phyloP scores from a whole-genome alignment of 2,113 vertebrate species.

The Rhineura floridana region DNA sequence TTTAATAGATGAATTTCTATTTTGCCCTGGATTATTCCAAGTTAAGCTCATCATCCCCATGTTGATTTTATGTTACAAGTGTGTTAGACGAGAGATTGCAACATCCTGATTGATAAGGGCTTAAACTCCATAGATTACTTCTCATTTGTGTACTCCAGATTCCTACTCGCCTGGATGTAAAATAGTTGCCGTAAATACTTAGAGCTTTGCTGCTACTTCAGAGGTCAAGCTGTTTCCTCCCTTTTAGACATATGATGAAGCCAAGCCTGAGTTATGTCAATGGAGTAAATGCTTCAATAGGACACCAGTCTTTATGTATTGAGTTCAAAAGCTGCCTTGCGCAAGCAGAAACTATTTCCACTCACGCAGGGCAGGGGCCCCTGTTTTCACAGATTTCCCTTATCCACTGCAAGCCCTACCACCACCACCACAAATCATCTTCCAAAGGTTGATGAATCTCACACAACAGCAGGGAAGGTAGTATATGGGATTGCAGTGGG shows the following conservation, averaged over 20 bases:
- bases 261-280: background rate
- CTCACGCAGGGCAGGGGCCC: background rate
- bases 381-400: background rate
- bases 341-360: background rate
- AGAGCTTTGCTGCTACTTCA: background rate
- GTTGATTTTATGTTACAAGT: background rate
- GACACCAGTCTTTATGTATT: background rate
- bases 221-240: background rate
- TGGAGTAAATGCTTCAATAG: background rate
- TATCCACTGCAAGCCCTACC: background rate
- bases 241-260: background rate
- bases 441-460: background rate
- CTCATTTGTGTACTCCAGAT: background rate
- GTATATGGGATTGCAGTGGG: background rate
- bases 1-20: background rate
- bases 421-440: background rate
- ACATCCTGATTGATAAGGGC: background rate
- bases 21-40: background rate
- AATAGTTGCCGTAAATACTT: background rate
- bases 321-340: background rate
- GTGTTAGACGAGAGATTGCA: background rate
- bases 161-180: background rate
- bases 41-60: background rate
- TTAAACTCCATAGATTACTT: background rate
- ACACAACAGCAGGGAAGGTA: background rate